Percentiles rank a stretch among this genome's conserved stretches.
These are phyloP conservation scores for Netelia virgata DNA, from an alignment of 2,888 invertebrate genomes.

Conservation along the genomic window DNA sequence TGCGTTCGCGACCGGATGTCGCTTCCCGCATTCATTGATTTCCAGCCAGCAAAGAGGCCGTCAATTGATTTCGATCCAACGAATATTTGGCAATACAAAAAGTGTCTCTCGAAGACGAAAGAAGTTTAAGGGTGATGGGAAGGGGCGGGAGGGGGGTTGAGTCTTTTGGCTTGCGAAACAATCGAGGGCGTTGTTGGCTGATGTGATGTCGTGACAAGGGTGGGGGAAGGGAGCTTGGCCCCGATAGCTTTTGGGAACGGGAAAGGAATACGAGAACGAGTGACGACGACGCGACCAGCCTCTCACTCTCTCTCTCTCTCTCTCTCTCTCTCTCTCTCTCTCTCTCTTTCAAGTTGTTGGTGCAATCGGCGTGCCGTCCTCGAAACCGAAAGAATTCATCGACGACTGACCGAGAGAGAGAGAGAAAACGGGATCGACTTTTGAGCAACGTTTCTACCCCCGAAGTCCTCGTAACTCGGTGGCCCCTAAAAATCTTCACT, in stretches of 20 bases:
- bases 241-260: constrained; percentile 66
- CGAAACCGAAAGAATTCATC: constrained; percentile 81
- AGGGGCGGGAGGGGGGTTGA: constrained; percentile 53
- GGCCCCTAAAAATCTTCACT: constrained; percentile 49
- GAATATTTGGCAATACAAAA: constrained; percentile 68
- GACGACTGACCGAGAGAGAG: constrained; percentile 67
- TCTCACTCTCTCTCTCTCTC: background rate
- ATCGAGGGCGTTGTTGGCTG: constrained; percentile 65
- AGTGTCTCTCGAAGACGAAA: constrained; percentile 42
- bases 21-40: constrained; percentile 41
- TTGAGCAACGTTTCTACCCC: constrained; percentile 51
- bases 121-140: constrained; percentile 57
- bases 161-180: constrained; percentile 60
- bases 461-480: constrained; percentile 58
- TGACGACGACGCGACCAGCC: constrained; percentile 12
- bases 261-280: constrained; percentile 61
- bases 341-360: constrained; percentile 35
- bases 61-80: constrained; percentile 63
- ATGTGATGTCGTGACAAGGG: constrained; percentile 51
- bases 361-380: constrained; percentile 82
- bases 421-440: constrained; percentile 59
- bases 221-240: constrained; percentile 68
- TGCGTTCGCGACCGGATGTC: constrained; percentile 25
- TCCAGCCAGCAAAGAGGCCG: constrained; percentile 7
- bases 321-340: too few relatives aligned